phyloP scores from a whole-genome alignment of 1,140 invertebrate genomes.

The Forficula auricularia region DNA sequence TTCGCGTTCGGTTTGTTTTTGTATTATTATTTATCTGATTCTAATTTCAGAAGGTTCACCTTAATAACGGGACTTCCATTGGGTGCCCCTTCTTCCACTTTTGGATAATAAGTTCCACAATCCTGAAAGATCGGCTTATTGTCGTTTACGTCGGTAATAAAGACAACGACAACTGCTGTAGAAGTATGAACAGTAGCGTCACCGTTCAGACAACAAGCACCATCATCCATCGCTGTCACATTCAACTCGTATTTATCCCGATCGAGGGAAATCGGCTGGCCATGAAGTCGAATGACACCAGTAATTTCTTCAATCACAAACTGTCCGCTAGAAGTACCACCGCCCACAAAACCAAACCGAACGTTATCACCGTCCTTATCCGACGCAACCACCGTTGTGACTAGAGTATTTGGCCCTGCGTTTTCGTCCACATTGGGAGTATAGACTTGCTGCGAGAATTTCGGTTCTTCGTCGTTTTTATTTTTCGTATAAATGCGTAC shows the following conservation, averaged over 20 bases:
- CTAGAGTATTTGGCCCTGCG: constrained; percentile 79
- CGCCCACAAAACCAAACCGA: constrained; percentile 80
- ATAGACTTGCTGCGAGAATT: constrained; percentile 90
- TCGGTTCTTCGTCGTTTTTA: constrained; percentile 90
- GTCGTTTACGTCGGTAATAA: constrained; percentile 91
- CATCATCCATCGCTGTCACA: constrained; percentile 85
- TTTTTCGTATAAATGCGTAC: constrained; percentile 89
- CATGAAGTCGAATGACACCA: constrained; percentile 77
- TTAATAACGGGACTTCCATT: constrained; percentile 85
- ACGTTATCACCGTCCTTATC: constrained; percentile 93
- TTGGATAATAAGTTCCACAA: constrained; percentile 76
- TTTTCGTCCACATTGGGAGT: constrained; percentile 92
- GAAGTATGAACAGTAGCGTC: constrained; percentile 72
- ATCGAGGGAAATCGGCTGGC: constrained; percentile 40
- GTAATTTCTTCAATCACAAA: constrained; percentile 92
- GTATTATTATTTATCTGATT: background rate
- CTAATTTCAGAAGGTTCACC: constrained; percentile 18
- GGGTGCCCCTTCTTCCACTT: constrained; percentile 79
- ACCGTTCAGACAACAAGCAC: constrained; percentile 76
- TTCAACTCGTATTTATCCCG: constrained; percentile 58
- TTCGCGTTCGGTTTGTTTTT: no score
- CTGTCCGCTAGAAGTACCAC: constrained; percentile 71
- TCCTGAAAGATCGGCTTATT: constrained; percentile 89
- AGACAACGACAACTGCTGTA: constrained; percentile 88
- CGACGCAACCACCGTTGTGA: constrained; percentile 84